phyloP scores from a whole-genome alignment of 2,797 vertebrate species.

The Falco novaeseelandiae region DNA sequence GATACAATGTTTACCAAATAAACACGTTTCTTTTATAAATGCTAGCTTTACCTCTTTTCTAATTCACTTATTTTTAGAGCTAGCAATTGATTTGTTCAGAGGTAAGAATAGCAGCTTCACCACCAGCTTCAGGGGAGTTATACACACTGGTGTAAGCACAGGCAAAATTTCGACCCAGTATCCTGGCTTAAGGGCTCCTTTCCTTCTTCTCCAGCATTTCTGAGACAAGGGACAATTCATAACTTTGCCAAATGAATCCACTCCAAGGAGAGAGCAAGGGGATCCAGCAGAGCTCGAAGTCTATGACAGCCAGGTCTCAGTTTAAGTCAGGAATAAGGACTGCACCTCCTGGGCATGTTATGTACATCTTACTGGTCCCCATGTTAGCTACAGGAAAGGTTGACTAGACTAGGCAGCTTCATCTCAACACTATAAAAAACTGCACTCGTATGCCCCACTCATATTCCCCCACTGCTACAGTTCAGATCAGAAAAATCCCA shows the following conservation, averaged over 20 bases:
- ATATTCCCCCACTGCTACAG: not conserved
- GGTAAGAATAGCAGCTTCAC: slow-evolving; percentile 8
- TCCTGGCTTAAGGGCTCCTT: not conserved
- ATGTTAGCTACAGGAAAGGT: not conserved
- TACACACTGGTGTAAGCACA: not conserved
- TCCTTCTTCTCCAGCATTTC: not conserved
- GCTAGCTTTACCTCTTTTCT: slow-evolving; percentile 12
- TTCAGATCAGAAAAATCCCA: not conserved
- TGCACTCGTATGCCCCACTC: not conserved
- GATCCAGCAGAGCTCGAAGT: not conserved
- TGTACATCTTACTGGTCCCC: not conserved
- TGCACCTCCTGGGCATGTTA: not conserved
- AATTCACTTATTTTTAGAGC: slow-evolving; percentile 49
- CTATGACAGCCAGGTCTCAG: not conserved
- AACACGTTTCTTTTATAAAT: slow-evolving; percentile 25
- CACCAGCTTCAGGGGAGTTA: not conserved
- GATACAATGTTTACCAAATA: slow-evolving; percentile 9
- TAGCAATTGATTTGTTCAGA: slow-evolving; percentile 42
- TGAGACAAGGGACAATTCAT: not conserved
- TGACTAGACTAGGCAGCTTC: not conserved
- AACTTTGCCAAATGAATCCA: not conserved
- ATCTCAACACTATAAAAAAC: not conserved
- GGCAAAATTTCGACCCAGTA: not conserved
- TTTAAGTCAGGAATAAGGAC: slow-evolving; percentile 30
- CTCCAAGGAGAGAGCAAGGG: not conserved